A percentile compares a stretch with the other conserved stretches of the same genome.
Conservation (phyloP, 2,888 invertebrate genomes). For the Lapara coniferarum region DNA sequence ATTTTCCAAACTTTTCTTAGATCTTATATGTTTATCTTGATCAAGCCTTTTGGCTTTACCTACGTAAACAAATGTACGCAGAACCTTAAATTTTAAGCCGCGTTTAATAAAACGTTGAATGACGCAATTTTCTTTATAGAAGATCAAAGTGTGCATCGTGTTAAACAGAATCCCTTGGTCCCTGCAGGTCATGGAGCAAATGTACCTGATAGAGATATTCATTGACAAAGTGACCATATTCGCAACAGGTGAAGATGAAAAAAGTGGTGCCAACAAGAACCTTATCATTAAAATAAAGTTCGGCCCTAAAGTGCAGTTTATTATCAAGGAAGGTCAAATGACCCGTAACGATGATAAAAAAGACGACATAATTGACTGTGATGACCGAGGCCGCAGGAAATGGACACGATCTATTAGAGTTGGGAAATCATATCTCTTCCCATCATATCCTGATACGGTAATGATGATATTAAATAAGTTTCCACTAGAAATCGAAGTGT, state of each 20-base stretch:
- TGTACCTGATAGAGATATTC: conserved; percentile 83
- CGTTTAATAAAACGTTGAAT: background rate
- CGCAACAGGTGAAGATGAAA: conserved; percentile 54
- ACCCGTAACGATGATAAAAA: conserved; percentile 53
- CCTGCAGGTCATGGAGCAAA: conserved; percentile 82
- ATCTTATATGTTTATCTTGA: background rate
- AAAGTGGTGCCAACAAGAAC: conserved; percentile 66
- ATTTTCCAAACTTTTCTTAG: background rate
- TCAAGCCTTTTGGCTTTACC: background rate
- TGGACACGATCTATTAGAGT: conserved; percentile 71
- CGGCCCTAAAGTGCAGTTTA: conserved; percentile 76
- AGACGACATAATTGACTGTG: conserved; percentile 64
- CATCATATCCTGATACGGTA: conserved; percentile 74
- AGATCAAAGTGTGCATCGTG: conserved; percentile 50
- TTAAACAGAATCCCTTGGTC: conserved; percentile 44
- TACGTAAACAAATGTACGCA: background rate
- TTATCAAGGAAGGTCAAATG: conserved; percentile 76
- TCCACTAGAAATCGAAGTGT: conserved; percentile 79
- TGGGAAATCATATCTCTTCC: conserved; percentile 82
- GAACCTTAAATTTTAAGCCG: background rate
- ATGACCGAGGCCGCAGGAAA: conserved; percentile 61
- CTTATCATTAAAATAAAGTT: conserved; percentile 77
- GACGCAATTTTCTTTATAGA: conserved; percentile 28
- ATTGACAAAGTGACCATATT: conserved; percentile 79
- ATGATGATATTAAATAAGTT: conserved; percentile 69